phyloP scores from a whole-genome alignment of 2,797 vertebrate genomes.

The Neosilurus mollespiculum region DNA sequence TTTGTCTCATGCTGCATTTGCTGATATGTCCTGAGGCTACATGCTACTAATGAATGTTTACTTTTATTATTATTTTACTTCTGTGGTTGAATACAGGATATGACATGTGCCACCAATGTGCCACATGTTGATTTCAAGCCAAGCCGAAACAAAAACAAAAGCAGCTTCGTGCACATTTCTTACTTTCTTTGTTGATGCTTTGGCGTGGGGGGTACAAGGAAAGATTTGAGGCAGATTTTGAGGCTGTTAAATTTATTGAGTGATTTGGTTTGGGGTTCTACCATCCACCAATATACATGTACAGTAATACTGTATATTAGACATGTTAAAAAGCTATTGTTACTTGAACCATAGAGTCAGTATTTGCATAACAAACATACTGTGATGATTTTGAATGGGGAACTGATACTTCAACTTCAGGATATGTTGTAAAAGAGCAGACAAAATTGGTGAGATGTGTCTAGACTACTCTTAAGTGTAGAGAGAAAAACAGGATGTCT shows the following conservation, averaged over 20 bases:
- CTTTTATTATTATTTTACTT: neutral
- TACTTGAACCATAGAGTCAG: neutral
- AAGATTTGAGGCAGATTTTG: neutral
- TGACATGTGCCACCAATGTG: neutral
- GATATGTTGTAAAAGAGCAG: constrained; percentile 25
- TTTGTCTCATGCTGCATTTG: neutral
- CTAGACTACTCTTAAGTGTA: neutral
- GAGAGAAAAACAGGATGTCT: constrained; percentile 48
- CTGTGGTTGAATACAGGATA: neutral
- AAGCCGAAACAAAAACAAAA: neutral
- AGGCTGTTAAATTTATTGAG: neutral
- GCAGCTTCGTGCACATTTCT: neutral
- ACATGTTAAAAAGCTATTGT: no score
- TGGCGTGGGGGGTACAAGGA: no score
- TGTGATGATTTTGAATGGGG: neutral
- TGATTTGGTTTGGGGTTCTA: neutral
- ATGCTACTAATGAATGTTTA: neutral
- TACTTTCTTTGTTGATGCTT: neutral
- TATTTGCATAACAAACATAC: neutral
- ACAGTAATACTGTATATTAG: no score
- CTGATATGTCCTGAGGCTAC: neutral
- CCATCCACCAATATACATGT: neutral
- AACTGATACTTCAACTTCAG: constrained; percentile 22
- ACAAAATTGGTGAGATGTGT: constrained; percentile 8
- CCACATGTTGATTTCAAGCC: neutral